phyloP scores from a whole-genome alignment of 2,888 invertebrate genomes.

The Molanna angustata region DNA sequence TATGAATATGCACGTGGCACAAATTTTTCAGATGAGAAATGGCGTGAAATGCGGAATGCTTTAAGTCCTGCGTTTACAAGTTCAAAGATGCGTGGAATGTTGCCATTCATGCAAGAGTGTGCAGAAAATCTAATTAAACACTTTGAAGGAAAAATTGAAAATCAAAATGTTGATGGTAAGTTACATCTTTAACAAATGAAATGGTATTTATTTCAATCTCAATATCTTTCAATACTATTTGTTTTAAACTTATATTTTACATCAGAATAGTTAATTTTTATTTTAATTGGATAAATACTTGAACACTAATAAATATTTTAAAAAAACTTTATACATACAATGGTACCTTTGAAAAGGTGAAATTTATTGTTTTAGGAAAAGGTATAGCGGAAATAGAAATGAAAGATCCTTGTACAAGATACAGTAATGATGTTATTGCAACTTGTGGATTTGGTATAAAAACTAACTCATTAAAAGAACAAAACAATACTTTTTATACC shows the following conservation, averaged over 20 bases:
- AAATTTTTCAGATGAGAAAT: slow-evolving; percentile 30
- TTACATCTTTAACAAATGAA: too few species aligned
- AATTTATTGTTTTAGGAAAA: too few species aligned
- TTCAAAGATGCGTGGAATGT: slow-evolving; percentile 38
- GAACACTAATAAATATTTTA: too few species aligned
- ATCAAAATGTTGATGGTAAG: slow-evolving; percentile 3
- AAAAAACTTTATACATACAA: too few species aligned
- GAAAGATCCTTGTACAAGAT: slow-evolving; percentile 29
- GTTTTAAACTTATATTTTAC: too few species aligned
- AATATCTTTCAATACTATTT: too few species aligned
- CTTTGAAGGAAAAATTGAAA: slow-evolving; percentile 20
- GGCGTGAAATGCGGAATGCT: slow-evolving; percentile 37
- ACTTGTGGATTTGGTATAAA: slow-evolving; percentile 32
- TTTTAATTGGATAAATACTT: too few species aligned
- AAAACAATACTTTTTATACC: slow-evolving; percentile 27
- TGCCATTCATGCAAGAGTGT: slow-evolving; percentile 35
- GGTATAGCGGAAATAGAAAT: slow-evolving; percentile 20
- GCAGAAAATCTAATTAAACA: slow-evolving; percentile 34
- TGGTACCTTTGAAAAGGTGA: too few species aligned
- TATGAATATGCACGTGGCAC: too few species aligned
- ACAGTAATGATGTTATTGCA: slow-evolving; percentile 33
- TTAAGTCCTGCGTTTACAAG: slow-evolving; percentile 38
- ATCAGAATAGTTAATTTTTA: too few species aligned
- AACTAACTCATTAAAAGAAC: slow-evolving; percentile 28
- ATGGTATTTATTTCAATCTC: too few species aligned